Percentiles rank a stretch among this genome's conserved stretches.
Evolutionary conservation across 2,797 vertebrate genomes (phyloP).

Genomic region (Hozukius guyotensis): DNA sequence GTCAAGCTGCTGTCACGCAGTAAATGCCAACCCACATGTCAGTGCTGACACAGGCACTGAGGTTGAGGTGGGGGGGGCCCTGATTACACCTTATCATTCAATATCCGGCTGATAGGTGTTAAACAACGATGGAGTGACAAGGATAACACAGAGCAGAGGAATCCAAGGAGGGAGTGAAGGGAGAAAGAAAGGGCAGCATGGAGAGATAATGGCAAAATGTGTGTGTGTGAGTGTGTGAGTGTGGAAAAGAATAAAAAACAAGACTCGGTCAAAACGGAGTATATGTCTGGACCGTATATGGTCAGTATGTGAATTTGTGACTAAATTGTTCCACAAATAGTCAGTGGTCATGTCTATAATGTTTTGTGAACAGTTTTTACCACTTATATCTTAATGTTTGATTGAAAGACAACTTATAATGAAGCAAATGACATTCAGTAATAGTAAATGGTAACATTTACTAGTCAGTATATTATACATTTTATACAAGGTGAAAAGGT

Average conservation of each 20-base stretch:
- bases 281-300: no score
- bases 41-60: constrained; percentile 31
- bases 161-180: not conserved
- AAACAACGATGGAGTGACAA: constrained; percentile 23
- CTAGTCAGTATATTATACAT: no score
- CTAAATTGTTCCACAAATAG: no score
- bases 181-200: not conserved
- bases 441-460: no score
- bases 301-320: no score
- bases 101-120: constrained; percentile 37
- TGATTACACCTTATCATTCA: constrained; percentile 51
- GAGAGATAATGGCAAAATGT: not conserved
- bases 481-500: no score
- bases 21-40: constrained; percentile 58
- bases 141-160: constrained; percentile 3
- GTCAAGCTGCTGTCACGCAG: constrained; percentile 57
- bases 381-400: no score
- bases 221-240: not conserved
- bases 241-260: not conserved
- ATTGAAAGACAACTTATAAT: no score
- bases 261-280: no score
- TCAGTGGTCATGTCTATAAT: no score
- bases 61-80: constrained; percentile 20
- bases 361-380: no score
- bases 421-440: no score